These are phyloP conservation scores for Dolichallabes microphthalmus DNA, from an alignment of 2,113 vertebrate species.

Conservation along the genomic window DNA sequence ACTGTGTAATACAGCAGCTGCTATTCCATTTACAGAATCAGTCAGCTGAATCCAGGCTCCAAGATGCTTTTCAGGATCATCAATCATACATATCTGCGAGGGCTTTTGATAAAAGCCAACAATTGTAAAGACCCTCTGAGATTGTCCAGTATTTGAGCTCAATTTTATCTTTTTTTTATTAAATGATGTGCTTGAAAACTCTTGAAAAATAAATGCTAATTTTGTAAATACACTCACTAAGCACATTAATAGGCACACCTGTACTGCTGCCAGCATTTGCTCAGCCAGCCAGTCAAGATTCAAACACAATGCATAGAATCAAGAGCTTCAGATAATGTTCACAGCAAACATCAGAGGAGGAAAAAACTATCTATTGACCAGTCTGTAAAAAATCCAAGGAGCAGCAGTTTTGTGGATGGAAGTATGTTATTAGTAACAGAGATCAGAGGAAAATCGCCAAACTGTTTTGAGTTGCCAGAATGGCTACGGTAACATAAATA, in stretches of 20 bases:
- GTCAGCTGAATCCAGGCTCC: constrained; percentile 30
- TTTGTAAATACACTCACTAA: neutral
- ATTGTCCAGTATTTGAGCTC: neutral
- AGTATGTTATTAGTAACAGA: neutral
- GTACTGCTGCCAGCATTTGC: neutral
- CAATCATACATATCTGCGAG: constrained; percentile 16
- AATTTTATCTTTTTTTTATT: neutral
- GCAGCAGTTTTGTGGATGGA: neutral
- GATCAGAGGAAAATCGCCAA: neutral
- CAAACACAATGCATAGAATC: neutral
- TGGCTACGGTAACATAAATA: neutral
- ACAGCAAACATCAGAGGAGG: neutral
- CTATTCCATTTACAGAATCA: constrained; percentile 33
- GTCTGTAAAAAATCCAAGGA: neutral
- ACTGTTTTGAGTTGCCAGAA: neutral
- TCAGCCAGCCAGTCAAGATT: neutral
- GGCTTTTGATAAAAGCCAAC: constrained; percentile 26
- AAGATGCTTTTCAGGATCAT: constrained; percentile 31
- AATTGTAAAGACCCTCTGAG: constrained; percentile 13
- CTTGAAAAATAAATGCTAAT: neutral
- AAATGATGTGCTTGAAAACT: neutral
- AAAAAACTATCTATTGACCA: neutral
- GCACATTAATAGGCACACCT: neutral
- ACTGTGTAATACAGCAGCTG: constrained; percentile 30
- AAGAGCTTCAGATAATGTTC: neutral